Conservation (phyloP, 92 coral and sea anemone species). For the Zoanthus sociatus region DNA sequence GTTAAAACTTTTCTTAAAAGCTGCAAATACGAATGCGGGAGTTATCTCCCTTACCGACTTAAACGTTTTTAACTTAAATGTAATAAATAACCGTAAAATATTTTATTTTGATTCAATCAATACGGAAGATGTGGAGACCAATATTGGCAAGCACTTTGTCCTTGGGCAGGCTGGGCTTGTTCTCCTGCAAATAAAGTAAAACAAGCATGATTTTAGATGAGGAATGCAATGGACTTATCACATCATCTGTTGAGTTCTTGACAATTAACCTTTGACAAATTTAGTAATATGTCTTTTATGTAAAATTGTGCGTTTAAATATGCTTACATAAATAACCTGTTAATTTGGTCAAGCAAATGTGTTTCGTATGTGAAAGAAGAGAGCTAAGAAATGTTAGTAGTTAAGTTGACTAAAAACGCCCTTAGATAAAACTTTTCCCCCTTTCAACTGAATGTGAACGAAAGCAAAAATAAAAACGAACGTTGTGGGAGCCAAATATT, state of each 20-base stretch:
- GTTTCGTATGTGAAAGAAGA: not conserved
- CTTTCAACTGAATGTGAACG: too few species aligned
- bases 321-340: not conserved
- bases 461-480: too few species aligned
- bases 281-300: not conserved
- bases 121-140: constrained; percentile 18
- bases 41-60: not conserved
- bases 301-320: not conserved
- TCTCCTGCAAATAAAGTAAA: constrained; percentile 21
- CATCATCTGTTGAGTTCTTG: not conserved
- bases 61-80: not conserved
- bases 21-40: not conserved
- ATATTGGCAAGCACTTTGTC: not conserved
- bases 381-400: too few species aligned
- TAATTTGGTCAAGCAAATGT: not conserved
- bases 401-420: not conserved
- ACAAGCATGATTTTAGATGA: not conserved
- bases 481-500: too few species aligned
- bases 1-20: not conserved
- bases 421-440: not conserved
- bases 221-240: not conserved
- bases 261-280: not conserved
- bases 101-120: not conserved
- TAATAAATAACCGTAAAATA: not conserved
- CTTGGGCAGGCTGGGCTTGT: not conserved